Conservation (phyloP, 1,140 invertebrate species). For the Aricia agestis region DNA sequence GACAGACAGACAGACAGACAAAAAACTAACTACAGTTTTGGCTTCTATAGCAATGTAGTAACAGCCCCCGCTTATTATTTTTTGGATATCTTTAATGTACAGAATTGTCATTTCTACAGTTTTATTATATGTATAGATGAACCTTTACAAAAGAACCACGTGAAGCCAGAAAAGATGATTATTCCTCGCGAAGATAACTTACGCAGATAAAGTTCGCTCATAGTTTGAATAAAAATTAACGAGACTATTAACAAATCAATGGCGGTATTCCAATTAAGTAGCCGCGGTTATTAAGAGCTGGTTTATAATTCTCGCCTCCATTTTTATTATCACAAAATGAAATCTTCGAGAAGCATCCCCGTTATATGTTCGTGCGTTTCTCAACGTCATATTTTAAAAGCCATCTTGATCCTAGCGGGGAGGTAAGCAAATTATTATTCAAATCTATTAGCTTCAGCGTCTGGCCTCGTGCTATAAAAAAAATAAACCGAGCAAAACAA, state of each 20-base stretch:
- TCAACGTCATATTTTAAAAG: conserved; percentile 36
- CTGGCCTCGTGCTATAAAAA: conserved; percentile 3
- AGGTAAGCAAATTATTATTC: conserved; percentile 11
- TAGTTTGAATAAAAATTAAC: conserved; percentile 61
- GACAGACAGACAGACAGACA: too few relatives aligned
- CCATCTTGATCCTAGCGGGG: conserved; percentile 26
- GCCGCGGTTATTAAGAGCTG: conserved; percentile 51
- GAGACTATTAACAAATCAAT: conserved; percentile 68
- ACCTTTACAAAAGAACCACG: neutral
- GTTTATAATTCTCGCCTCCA: conserved; percentile 50
- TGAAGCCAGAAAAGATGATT: conserved; percentile 10
- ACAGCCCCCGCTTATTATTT: too few relatives aligned
- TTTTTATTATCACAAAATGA: conserved; percentile 62
- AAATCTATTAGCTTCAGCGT: conserved; percentile 4
- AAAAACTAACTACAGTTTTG: too few relatives aligned
- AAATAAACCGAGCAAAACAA: conserved; percentile 16
- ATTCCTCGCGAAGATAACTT: conserved; percentile 40
- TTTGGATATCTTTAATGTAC: too few relatives aligned
- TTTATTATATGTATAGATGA: too few relatives aligned
- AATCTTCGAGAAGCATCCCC: conserved; percentile 48
- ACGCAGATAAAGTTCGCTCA: conserved; percentile 44
- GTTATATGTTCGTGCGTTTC: conserved; percentile 38
- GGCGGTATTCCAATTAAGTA: conserved; percentile 65
- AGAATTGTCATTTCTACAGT: too few relatives aligned
- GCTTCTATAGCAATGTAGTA: too few relatives aligned